These are phyloP conservation scores for Chrysodeixis includens DNA, from an alignment of 2,888 invertebrate species.

Conservation along the genomic window DNA sequence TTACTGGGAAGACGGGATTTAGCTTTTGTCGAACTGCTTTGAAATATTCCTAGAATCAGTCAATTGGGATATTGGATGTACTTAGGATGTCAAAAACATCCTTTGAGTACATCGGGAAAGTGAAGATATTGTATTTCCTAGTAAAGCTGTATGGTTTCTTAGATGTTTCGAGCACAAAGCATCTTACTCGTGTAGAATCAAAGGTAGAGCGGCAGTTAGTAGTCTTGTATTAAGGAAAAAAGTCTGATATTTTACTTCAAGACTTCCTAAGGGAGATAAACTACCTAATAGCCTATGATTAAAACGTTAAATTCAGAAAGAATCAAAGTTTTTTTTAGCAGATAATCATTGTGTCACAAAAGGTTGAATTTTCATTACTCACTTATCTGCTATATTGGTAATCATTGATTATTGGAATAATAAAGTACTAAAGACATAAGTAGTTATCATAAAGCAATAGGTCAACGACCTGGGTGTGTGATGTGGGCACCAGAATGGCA, in stretches of 20 bases:
- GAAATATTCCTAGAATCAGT: too few species aligned
- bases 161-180: background rate
- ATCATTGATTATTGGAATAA: too few species aligned
- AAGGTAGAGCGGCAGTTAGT: background rate
- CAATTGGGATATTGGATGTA: background rate
- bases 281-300: too few species aligned
- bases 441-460: conserved; percentile 37
- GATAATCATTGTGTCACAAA: too few species aligned
- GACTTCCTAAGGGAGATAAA: too few species aligned
- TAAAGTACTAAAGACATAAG: conserved; percentile 26
- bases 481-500: conserved; percentile 50
- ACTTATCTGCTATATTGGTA: too few species aligned
- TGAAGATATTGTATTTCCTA: background rate
- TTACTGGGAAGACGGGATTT: too few species aligned
- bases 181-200: background rate
- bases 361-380: too few species aligned
- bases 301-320: too few species aligned
- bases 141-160: background rate
- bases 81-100: background rate
- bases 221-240: background rate
- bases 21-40: too few species aligned
- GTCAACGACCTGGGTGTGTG: conserved; percentile 47
- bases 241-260: too few species aligned
- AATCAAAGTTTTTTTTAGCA: too few species aligned
- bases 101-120: background rate